phyloP scores from a whole-genome alignment of 2,797 vertebrate genomes.

The Psittacula derbiana region DNA sequence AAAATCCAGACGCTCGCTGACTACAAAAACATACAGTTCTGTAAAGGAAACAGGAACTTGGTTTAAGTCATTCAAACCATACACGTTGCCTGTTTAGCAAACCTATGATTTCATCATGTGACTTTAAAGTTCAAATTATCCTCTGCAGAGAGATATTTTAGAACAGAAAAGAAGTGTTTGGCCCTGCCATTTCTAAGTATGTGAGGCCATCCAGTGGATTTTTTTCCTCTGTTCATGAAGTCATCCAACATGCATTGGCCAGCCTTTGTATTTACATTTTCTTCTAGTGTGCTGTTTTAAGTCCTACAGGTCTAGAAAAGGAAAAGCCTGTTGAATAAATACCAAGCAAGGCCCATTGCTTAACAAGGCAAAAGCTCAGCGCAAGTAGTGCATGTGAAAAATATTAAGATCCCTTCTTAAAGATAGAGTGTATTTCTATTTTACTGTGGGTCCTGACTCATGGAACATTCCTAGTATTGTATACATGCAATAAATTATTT shows the following conservation, averaged over 20 bases:
- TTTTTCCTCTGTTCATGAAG: not conserved
- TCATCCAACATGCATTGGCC: not conserved
- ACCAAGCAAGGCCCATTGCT: not conserved
- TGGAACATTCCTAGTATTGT: not conserved
- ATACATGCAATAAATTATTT: not conserved
- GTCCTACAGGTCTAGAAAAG: conserved; percentile 18
- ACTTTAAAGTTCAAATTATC: conserved; percentile 51
- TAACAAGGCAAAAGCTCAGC: not conserved
- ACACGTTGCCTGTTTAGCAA: conserved; percentile 46
- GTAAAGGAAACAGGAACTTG: conserved; percentile 37
- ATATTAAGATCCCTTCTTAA: not conserved
- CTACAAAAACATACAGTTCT: conserved; percentile 11
- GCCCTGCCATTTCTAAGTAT: conserved; percentile 26
- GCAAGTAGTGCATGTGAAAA: not conserved
- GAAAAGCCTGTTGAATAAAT: not conserved
- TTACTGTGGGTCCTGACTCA: not conserved
- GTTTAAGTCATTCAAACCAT: conserved; percentile 51
- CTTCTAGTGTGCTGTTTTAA: not conserved
- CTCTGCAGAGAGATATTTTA: conserved; percentile 17
- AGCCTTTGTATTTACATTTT: not conserved
- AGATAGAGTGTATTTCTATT: not conserved
- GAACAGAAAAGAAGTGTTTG: conserved; percentile 60
- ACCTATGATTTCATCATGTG: conserved; percentile 63
- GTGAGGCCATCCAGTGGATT: conserved; percentile 62
- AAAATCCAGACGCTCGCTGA: not conserved